Base-by-base conservation (phyloP, 2,888 invertebrate genomes). In the Chrysomela aeneicollis region DNA sequence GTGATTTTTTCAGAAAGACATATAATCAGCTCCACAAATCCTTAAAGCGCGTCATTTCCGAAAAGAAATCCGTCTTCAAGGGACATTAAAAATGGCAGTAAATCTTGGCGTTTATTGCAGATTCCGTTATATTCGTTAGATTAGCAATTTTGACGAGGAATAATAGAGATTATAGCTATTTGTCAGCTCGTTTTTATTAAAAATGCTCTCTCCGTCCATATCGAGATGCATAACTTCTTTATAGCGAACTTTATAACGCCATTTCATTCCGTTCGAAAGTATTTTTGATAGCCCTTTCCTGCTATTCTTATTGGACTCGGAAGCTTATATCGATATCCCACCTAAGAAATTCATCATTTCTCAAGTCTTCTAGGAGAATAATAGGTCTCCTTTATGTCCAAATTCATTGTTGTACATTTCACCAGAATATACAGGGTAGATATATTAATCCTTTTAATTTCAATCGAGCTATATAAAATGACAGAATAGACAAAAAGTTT, bases 211-310 rank as follows among this genome's bases (percentile, higher is more conserved):
- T 22, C 22, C 30, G 21, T n/a, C 17, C 21, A 30, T 26, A 57
- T 57, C 46, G 21, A 46, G 46, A 46, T 57, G 30, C 26, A 57
- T 57, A 52, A 61, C 61, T 46, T 46, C 30, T 61, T 47, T 49
- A 61, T 55, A 30, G 50, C 51, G 15, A 35, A 30, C 47, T 59
- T 59, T 35, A 59, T 50, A 47, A 50, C 10, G 32, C 50, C 30
- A 51, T 59, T 59, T 50, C 18, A 57, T 59, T 35, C 10, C 49
- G 59, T 21, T 21, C 52, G 53, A 51, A 19, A 30, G 17, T 37
- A 22, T 52, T 59, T 42, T 42, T 42, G n/a, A 42, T 42, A 42
- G 42, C 42, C 6, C 1, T 3, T 10, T 42, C 42, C n/a, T 3
- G n/a, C n/a, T 15, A 15, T 15, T 12, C 15, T 42, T 15, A 42